Base-by-base conservation (phyloP, 2,888 invertebrate genomes). In the Idaea straminata region DNA sequence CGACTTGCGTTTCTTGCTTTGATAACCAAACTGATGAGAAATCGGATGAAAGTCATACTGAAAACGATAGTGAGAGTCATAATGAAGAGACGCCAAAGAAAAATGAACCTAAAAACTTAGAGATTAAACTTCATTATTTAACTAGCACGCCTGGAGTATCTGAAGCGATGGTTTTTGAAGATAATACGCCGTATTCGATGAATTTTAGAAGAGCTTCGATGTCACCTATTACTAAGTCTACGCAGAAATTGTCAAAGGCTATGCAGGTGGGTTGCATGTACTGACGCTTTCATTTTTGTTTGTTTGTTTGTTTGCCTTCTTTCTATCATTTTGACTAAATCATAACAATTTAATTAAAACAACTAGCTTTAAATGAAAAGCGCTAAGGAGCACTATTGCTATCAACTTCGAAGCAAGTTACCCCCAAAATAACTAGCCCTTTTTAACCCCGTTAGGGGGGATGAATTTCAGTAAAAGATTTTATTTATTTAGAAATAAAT, bases 171-270 rank as follows among this genome's bases (percentile, higher is more conserved):
- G 75, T 80, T 16, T 82, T 85, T 1, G 82, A 84, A 38, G 91
- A 89, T 15, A 86, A 88, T 3, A 92, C 93, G 1, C 93, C 93
- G 0, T 93, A 91, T 61, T 81, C 87, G 5, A 82, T 85, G 4
- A 89, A 88, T 71, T 90, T 94, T 66, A 94, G 95, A 68, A 93
- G 96, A 75, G 95, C 95, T 59, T 97, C 97, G 58, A 97, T 97
- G 96, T 97, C 97, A 15, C 97, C 97, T 1, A 97, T 97, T 65
- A 97, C 97, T 0, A 96, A 97, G 76, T 97, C 97, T 0, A 96
- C 97, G 34, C 96, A 97, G 84, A 95, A 96, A 84, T 95, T 97
- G 95, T 95, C 96, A 0, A 96, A 96, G 84, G 96, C 97, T 38
- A 97, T 97, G 97, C 97, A 97, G 96, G 97, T 97, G 94, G 89